These are phyloP conservation scores for Arrhopalites spinosus DNA, from an alignment of 2,888 invertebrate species.

Conservation along the genomic window DNA sequence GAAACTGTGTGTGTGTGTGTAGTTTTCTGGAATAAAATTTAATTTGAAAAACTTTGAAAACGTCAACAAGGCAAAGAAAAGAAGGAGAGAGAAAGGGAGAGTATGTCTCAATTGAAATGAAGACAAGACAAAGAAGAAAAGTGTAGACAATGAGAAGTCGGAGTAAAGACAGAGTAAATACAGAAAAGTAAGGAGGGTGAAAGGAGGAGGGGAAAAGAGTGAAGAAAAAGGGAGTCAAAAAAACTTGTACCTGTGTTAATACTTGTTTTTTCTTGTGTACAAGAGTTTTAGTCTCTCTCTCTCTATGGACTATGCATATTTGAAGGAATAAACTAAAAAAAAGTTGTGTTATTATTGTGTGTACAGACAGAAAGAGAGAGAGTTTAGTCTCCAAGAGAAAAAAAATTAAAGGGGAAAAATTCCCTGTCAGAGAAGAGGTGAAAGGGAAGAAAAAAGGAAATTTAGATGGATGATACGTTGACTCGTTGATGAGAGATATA, in stretches of 20 bases:
- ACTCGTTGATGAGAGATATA: constrained; percentile 15
- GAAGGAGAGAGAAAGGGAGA: no score
- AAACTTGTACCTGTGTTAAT: neutral
- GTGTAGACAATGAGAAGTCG: neutral
- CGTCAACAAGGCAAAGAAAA: no score
- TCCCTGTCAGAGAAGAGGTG: no score
- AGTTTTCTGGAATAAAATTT: no score
- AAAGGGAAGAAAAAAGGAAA: neutral
- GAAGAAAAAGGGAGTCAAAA: neutral
- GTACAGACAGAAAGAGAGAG: neutral
- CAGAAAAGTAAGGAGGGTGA: no score
- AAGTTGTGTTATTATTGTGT: neutral
- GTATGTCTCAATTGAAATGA: neutral
- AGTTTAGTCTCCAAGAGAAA: neutral
- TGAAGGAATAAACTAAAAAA: no score
- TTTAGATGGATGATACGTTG: constrained; percentile 25
- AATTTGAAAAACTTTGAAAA: no score
- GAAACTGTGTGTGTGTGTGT: no score
- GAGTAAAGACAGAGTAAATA: neutral
- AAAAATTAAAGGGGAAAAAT: neutral
- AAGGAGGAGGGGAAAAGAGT: neutral
- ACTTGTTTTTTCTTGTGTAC: neutral
- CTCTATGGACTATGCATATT: no score
- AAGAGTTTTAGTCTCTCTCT: no score
- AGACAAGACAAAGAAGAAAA: neutral